Conservation (phyloP, 1,140 invertebrate genomes). For the Nasonia longicornis region DNA sequence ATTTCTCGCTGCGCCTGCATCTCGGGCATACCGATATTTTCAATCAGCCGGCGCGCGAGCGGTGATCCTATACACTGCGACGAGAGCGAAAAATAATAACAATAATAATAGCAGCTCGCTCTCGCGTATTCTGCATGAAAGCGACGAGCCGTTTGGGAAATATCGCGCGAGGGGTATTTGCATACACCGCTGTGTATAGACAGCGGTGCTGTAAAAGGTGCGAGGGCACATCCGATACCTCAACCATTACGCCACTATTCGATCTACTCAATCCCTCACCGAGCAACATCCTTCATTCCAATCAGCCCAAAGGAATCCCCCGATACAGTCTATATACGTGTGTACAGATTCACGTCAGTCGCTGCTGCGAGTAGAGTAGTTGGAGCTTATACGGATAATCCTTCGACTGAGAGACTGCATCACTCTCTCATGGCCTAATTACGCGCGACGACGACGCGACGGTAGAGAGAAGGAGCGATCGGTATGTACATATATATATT, state of each 20-base stretch:
- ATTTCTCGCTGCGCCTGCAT: not conserved
- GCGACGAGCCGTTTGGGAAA: not conserved
- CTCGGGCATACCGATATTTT: conserved; percentile 36
- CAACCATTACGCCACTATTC: no score
- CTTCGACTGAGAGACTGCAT: not conserved
- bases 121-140: not conserved
- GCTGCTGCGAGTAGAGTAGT: not conserved
- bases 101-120: not conserved
- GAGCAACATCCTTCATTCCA: no score
- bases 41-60: conserved; percentile 10
- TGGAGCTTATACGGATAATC: not conserved
- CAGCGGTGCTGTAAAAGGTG: no score
- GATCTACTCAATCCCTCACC: no score
- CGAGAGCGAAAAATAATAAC: not conserved
- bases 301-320: no score
- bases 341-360: no score
- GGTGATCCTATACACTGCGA: not conserved
- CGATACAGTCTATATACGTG: no score
- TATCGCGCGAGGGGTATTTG: not conserved
- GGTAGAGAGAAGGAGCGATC: not conserved
- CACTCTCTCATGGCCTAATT: not conserved
- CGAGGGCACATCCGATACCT: no score
- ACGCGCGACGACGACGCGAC: not conserved
- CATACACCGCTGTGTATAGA: not conserved
- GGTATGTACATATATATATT: not conserved